A percentile compares a stretch with the other conserved stretches of the same genome.
These are phyloP conservation scores for Drosophila navojoa DNA, from an alignment of 1,140 invertebrate species.

Conservation along the genomic window DNA sequence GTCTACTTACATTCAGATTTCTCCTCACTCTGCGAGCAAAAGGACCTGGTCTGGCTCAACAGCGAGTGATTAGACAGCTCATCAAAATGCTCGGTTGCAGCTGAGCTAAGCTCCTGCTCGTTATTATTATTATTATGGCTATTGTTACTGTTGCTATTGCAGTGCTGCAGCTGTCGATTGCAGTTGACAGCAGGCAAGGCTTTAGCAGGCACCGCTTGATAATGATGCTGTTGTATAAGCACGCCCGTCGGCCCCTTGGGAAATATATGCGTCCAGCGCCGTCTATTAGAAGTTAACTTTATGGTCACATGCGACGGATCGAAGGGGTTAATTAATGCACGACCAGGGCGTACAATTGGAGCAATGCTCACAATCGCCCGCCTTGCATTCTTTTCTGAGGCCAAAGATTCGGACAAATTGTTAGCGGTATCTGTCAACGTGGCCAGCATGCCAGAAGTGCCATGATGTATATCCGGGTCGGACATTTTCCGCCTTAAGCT, in stretches of 20 bases:
- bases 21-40: constrained; percentile 58
- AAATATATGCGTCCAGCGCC: constrained; percentile 99
- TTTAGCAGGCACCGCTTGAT: constrained; percentile 90
- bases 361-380: constrained; percentile 82
- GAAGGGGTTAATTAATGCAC: constrained; percentile 97
- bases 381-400: constrained; percentile 81
- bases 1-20: constrained; percentile 63
- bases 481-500: constrained; percentile 90
- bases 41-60: constrained; percentile 55
- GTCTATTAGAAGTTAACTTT: constrained; percentile 97
- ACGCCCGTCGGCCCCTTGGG: constrained; percentile 96
- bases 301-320: constrained; percentile 98
- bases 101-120: constrained; percentile 41
- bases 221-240: constrained; percentile 96
- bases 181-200: not conserved
- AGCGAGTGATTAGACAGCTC: constrained; percentile 63
- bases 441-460: constrained; percentile 74
- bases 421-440: constrained; percentile 65
- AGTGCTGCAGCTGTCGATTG: constrained; percentile 29
- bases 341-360: constrained; percentile 87
- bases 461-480: constrained; percentile 91
- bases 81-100: constrained; percentile 58
- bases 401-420: constrained; percentile 78
- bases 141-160: constrained; percentile 24
- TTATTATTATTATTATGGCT: constrained; percentile 48